A percentile compares a stretch with the other conserved stretches of the same genome.
These are phyloP conservation scores for Mimumesa dahlbomi DNA, from an alignment of 2,888 invertebrate species.

Conservation along the genomic window DNA sequence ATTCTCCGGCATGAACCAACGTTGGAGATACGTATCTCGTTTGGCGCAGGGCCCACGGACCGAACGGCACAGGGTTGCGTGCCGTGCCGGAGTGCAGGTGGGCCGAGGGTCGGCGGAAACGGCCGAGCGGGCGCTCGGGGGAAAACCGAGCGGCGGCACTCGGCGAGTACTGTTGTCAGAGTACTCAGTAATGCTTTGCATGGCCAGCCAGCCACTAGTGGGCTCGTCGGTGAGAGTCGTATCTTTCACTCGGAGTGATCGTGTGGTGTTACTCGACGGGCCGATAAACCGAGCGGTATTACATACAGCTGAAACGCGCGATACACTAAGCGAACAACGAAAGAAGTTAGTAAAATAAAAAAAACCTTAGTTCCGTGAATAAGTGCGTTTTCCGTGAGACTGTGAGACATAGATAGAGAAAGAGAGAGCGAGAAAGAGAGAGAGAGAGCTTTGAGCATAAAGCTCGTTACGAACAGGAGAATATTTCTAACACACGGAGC, in stretches of 20 bases:
- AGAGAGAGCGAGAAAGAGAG: background rate
- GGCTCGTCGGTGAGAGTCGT: constrained; percentile 72
- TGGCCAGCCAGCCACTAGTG: constrained; percentile 74
- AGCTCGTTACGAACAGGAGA: constrained; percentile 34
- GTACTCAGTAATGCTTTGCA: constrained; percentile 80
- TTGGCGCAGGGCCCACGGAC: background rate
- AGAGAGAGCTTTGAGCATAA: background rate
- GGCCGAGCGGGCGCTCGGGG: constrained; percentile 76
- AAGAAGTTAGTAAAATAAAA: no score
- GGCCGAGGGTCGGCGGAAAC: constrained; percentile 79
- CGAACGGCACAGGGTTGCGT: constrained; percentile 52
- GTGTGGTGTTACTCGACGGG: constrained; percentile 67
- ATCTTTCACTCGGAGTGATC: constrained; percentile 71
- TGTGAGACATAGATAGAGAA: no score
- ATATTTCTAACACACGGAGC: constrained; percentile 37
- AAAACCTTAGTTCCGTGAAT: no score
- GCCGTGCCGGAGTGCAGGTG: constrained; percentile 82
- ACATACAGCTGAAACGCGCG: constrained; percentile 31
- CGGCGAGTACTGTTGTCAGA: constrained; percentile 77
- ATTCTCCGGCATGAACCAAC: no score
- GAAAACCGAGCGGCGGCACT: constrained; percentile 74
- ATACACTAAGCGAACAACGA: constrained; percentile 18
- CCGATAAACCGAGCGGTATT: constrained; percentile 43
- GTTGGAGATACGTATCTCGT: background rate
- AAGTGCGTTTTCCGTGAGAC: constrained; percentile 62